These are phyloP conservation scores for Stegastes partitus DNA, from an alignment of 2,113 vertebrate genomes.

Conservation along the genomic window DNA sequence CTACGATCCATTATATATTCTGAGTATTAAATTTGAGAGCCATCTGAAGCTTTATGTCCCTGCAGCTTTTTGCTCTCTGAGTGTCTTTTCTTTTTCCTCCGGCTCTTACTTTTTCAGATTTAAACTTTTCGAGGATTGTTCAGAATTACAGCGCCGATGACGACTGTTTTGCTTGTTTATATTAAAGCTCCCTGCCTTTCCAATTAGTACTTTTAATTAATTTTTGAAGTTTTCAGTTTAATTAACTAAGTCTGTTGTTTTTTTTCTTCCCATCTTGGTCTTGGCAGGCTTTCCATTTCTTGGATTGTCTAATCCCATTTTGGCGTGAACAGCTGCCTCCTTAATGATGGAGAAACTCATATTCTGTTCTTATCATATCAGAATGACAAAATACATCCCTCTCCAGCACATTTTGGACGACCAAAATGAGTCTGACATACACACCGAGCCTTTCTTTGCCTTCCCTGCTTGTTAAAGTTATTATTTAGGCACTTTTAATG, in stretches of 20 bases:
- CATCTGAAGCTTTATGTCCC: neutral
- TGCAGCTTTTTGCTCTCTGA: neutral
- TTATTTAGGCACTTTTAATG: too few relatives aligned
- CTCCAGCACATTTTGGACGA: neutral
- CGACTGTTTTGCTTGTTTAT: neutral
- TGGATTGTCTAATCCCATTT: neutral
- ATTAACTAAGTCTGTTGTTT: neutral
- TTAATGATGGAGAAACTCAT: neutral
- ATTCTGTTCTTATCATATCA: neutral
- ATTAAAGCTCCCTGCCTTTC: neutral
- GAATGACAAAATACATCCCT: neutral
- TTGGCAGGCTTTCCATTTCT: neutral
- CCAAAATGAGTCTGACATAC: neutral
- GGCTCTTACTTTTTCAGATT: neutral
- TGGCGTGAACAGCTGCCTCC: neutral
- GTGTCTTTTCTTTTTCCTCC: neutral
- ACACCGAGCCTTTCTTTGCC: neutral
- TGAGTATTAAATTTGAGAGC: neutral
- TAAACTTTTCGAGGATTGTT: neutral
- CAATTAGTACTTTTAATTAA: neutral
- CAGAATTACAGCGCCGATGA: too few relatives aligned
- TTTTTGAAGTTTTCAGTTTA: neutral
- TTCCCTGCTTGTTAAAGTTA: too few relatives aligned
- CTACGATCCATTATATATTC: conserved; percentile 8
- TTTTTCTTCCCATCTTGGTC: neutral